Evolutionary conservation across 2,797 vertebrate genomes (phyloP).

Genomic region (Pangasius krempfi): DNA sequence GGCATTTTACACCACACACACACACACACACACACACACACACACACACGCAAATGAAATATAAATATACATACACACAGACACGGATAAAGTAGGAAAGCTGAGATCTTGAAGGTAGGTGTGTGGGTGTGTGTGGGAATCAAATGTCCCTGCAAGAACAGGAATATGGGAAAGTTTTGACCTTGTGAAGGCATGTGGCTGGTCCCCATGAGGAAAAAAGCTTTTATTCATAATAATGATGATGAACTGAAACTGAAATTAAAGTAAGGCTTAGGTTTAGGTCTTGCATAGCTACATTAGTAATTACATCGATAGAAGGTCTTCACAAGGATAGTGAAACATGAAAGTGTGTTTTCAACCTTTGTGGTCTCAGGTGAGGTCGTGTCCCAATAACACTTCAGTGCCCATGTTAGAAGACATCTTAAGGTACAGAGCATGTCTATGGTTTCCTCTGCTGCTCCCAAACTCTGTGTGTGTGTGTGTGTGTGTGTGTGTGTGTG

Average conservation of each 20-base stretch:
- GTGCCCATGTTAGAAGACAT: not conserved
- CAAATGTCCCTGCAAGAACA: not conserved
- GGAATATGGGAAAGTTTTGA: not conserved
- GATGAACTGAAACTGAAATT: not conserved
- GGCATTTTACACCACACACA: not conserved
- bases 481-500: not conserved
- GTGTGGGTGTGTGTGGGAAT: not conserved
- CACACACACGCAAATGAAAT: not conserved
- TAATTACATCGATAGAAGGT: not conserved
- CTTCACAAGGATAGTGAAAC: not conserved
- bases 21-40: not conserved
- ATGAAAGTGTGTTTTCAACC: not conserved
- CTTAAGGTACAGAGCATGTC: conserved; percentile 1
- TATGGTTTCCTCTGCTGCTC: not conserved
- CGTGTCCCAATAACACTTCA: not conserved
- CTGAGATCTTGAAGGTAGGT: not conserved
- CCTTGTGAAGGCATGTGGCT: not conserved
- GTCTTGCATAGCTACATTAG: not conserved
- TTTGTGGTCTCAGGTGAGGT: not conserved
- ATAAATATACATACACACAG: not conserved
- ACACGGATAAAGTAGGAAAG: not conserved
- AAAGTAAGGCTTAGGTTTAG: not conserved
- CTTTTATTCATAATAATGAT: not conserved
- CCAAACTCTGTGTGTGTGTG: not conserved
- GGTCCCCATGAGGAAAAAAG: not conserved